Percentiles rank a stretch among this genome's conserved stretches.
These are phyloP conservation scores for Dorcus hopei DNA, from an alignment of 2,888 invertebrate genomes.

Conservation along the genomic window DNA sequence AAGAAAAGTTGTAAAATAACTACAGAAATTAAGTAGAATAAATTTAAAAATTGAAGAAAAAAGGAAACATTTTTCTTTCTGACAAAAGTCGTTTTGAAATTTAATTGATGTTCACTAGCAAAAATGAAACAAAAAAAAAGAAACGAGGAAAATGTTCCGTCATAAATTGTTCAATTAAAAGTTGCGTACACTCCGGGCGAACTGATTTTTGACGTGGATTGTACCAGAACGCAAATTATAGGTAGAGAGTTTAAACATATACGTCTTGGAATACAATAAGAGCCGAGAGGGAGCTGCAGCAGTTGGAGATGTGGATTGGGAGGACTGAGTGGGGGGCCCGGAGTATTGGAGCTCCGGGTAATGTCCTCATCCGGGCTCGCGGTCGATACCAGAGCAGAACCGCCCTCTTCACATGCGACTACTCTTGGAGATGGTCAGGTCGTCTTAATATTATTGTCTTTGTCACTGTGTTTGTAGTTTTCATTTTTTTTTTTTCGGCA, in stretches of 20 bases:
- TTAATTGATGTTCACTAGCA: no score
- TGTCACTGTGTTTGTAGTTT: constrained; percentile 9
- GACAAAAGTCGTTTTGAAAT: no score
- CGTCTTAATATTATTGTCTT: constrained; percentile 16
- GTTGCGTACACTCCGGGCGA: no score
- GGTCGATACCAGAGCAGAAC: constrained; percentile 45
- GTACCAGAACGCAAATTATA: neutral
- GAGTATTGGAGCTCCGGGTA: constrained; percentile 49
- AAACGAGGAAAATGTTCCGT: no score
- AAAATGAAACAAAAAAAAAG: no score
- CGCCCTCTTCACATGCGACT: constrained; percentile 37
- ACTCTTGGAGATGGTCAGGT: constrained; percentile 15
- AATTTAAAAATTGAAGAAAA: no score
- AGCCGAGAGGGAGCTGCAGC: constrained; percentile 28
- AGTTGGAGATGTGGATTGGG: constrained; percentile 37
- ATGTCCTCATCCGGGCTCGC: constrained; percentile 50
- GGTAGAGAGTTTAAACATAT: constrained; percentile 21
- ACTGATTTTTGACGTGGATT: neutral
- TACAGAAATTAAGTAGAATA: no score
- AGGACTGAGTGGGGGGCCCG: constrained; percentile 35
- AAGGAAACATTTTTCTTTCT: no score
- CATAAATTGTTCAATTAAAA: no score
- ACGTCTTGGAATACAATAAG: constrained; percentile 28
- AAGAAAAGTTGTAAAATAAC: no score
- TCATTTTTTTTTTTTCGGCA: no score